phyloP scores from a whole-genome alignment of 30 jellyfish, hydroid and myxozoan species.

The Clytia hemisphaerica region DNA sequence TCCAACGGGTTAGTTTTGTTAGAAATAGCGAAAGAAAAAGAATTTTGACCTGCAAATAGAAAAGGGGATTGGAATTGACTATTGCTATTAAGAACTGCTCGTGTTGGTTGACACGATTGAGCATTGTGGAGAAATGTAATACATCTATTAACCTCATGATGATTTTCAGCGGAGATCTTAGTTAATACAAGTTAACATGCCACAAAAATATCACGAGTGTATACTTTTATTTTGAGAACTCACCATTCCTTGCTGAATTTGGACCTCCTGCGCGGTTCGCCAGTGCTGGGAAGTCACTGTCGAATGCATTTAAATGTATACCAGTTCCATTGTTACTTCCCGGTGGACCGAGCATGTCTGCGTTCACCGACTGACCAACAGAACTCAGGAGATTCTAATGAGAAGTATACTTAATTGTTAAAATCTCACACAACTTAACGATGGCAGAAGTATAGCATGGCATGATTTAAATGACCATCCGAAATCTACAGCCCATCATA shows the following conservation, averaged over 20 bases:
- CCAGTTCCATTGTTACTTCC: constrained; percentile 21
- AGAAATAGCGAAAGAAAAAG: constrained; percentile 68
- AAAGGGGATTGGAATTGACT: too few relatives aligned
- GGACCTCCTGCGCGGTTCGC: constrained; percentile 81
- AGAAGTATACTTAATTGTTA: too few relatives aligned
- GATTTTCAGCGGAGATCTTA: constrained; percentile 35
- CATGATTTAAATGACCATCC: too few relatives aligned
- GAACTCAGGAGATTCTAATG: constrained; percentile 24
- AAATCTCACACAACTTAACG: too few relatives aligned
- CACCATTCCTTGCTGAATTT: constrained; percentile 44
- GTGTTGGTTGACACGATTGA: too few relatives aligned
- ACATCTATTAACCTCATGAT: too few relatives aligned
- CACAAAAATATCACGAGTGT: too few relatives aligned
- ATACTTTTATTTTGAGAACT: not conserved
- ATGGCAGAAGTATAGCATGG: too few relatives aligned
- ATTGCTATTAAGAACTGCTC: too few relatives aligned
- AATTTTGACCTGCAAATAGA: constrained; percentile 24
- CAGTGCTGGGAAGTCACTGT: constrained; percentile 83
- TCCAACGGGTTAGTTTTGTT: constrained; percentile 57
- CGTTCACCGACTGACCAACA: not conserved
- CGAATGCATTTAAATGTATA: constrained; percentile 60
- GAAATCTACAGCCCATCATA: too few relatives aligned
- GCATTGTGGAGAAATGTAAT: too few relatives aligned
- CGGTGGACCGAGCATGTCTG: constrained; percentile 18
- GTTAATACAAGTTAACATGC: constrained; percentile 18